phyloP scores from a whole-genome alignment of 2,888 invertebrate genomes.

The Apomyelois bistriatella region DNA sequence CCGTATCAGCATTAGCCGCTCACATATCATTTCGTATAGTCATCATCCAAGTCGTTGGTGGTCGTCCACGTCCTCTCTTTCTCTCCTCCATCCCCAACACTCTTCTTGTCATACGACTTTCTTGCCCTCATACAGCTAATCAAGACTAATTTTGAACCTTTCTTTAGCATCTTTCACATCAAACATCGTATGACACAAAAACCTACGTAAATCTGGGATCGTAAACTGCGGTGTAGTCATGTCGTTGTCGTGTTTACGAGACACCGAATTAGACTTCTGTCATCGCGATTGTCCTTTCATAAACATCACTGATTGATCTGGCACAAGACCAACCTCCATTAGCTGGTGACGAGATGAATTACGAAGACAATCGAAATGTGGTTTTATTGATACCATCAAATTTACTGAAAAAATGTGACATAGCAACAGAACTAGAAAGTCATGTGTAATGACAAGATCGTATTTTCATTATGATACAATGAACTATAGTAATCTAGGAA shows the following conservation, averaged over 20 bases:
- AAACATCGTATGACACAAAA: slow-evolving; percentile 2
- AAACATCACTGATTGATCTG: slow-evolving; percentile 36
- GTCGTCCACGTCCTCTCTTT: too few relatives aligned
- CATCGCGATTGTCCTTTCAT: slow-evolving; percentile 49
- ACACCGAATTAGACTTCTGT: slow-evolving; percentile 56
- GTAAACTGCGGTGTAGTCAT: slow-evolving; percentile 6
- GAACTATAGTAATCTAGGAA: too few relatives aligned
- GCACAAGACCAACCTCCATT: slow-evolving; percentile 12
- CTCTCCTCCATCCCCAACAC: too few relatives aligned
- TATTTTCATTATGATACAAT: too few relatives aligned
- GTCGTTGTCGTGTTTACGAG: slow-evolving; percentile 45
- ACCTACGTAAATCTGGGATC: neutral
- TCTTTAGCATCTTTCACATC: neutral
- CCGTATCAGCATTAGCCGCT: too few relatives aligned
- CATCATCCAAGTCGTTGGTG: too few relatives aligned
- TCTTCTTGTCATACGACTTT: too few relatives aligned
- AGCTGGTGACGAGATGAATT: neutral
- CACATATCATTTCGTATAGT: too few relatives aligned
- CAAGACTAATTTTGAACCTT: neutral
- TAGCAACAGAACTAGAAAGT: too few relatives aligned
- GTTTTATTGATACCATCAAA: neutral
- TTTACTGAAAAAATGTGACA: too few relatives aligned
- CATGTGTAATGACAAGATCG: too few relatives aligned
- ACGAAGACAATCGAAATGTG: neutral
- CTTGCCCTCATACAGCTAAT: too few relatives aligned